Conservation (phyloP, 2,113 vertebrate genomes). For the Phaethon lepturus region DNA sequence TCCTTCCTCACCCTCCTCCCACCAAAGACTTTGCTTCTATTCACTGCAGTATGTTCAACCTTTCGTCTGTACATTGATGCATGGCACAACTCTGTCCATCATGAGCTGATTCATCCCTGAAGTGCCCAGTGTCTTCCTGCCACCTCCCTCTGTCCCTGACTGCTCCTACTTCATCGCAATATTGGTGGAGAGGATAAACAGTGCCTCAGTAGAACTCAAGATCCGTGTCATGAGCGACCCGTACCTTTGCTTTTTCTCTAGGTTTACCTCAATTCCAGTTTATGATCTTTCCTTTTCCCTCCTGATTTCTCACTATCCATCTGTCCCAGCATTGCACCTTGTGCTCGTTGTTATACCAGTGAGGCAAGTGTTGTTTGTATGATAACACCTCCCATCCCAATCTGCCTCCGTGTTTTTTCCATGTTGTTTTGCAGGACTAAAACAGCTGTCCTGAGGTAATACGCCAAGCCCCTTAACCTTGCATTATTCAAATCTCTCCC, state of each 20-base stretch:
- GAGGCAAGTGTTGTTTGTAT: background rate
- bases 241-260: background rate
- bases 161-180: background rate
- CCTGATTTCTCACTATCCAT: background rate
- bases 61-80: background rate
- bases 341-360: background rate
- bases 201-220: background rate
- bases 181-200: background rate
- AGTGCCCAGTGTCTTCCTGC: background rate
- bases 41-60: rapidly evolving
- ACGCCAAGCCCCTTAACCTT: slow-evolving; percentile 43
- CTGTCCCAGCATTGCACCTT: background rate
- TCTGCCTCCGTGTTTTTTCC: background rate
- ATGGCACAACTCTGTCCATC: rapidly evolving
- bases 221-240: background rate
- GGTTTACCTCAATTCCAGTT: background rate
- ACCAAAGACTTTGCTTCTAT: rapidly evolving
- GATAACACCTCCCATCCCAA: background rate
- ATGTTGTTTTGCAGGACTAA: background rate
- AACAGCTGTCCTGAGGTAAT: slow-evolving; percentile 53
- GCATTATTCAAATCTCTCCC: slow-evolving; percentile 31
- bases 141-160: background rate
- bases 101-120: rapidly evolving
- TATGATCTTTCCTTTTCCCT: background rate
- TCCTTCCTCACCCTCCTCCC: background rate